These are phyloP conservation scores for Phainopepla nitens DNA, from an alignment of 2,113 vertebrate genomes.

Conservation along the genomic window DNA sequence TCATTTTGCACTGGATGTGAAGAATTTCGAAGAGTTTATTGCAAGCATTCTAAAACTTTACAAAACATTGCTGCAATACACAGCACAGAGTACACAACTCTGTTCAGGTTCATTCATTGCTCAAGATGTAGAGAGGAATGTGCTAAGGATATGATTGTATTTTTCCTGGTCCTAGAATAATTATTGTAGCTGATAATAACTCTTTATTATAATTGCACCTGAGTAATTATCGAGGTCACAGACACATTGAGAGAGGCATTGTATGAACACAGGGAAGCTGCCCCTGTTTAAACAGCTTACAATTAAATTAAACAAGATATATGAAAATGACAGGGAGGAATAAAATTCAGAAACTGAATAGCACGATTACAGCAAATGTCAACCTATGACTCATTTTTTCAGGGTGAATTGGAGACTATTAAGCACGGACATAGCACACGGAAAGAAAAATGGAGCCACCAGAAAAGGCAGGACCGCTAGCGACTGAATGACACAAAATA, in stretches of 20 bases:
- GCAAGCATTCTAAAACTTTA: neutral
- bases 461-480: neutral
- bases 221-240: neutral
- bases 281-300: neutral
- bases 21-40: neutral
- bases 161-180: slow-evolving; percentile 5
- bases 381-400: neutral
- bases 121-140: neutral
- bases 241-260: neutral
- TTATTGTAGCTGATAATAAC: slow-evolving; percentile 19
- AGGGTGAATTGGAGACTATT: neutral
- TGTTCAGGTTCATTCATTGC: neutral
- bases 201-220: slow-evolving; percentile 35
- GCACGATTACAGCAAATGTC: neutral
- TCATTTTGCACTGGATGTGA: neutral
- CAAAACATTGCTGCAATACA: neutral
- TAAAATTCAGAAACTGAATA: neutral
- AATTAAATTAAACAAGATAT: slow-evolving; percentile 32
- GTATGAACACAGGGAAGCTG: neutral
- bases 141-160: neutral
- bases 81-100: neutral
- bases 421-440: neutral
- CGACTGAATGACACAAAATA: neutral
- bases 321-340: slow-evolving; percentile 1
- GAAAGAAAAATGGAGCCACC: neutral